phyloP scores from a whole-genome alignment of 2,113 vertebrate genomes.

The Pachypanchax playfairii region DNA sequence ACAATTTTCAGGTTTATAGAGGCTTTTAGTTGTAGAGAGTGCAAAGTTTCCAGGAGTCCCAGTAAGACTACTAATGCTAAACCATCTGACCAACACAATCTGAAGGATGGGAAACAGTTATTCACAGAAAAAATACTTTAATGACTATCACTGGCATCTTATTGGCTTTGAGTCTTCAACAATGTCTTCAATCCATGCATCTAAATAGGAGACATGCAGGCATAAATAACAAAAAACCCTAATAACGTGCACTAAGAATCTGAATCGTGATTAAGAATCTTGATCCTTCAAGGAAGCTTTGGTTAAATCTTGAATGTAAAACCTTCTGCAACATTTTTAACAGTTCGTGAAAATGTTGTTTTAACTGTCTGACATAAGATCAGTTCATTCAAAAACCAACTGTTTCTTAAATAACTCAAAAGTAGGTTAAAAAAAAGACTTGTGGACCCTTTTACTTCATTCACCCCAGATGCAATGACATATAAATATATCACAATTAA shows the following conservation, averaged over 20 bases:
- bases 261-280: constrained; percentile 29
- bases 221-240: constrained; percentile 26
- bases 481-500: constrained; percentile 46
- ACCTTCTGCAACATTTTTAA: too few species aligned
- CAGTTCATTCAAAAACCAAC: constrained; percentile 1
- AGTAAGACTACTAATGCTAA: constrained; percentile 33
- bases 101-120: constrained; percentile 14
- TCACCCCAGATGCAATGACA: constrained; percentile 37
- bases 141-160: constrained; percentile 1
- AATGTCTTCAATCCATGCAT: constrained; percentile 4
- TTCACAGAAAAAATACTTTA: constrained; percentile 1
- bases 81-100: constrained; percentile 17
- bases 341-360: too few species aligned
- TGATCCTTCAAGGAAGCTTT: constrained; percentile 12
- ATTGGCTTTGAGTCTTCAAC: constrained; percentile 4
- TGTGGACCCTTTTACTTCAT: constrained; percentile 53
- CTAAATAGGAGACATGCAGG: constrained; percentile 36
- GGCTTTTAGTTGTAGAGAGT: constrained; percentile 54
- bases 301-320: background rate
- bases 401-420: constrained; percentile 11
- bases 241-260: constrained; percentile 19
- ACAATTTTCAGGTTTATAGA: constrained; percentile 40
- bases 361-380: too few species aligned
- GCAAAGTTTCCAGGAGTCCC: constrained; percentile 26
- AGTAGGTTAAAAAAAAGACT: constrained; percentile 40